These are phyloP conservation scores for Notolepis coatsorum DNA, from an alignment of 2,797 vertebrate genomes.

Conservation along the genomic window DNA sequence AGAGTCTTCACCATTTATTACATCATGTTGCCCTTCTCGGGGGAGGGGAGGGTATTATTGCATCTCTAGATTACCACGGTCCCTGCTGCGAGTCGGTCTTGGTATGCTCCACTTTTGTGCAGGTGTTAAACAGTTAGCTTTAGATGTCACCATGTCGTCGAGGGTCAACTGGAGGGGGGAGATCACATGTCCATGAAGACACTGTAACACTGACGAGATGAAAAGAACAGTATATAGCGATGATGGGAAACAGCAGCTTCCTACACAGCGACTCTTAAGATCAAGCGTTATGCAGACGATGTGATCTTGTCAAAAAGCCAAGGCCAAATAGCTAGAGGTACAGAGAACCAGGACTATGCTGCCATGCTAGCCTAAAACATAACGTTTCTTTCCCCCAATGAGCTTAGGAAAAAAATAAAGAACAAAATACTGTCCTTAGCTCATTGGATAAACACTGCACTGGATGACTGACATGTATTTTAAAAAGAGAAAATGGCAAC, in stretches of 20 bases:
- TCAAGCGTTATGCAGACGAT: constrained; percentile 35
- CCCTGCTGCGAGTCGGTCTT: constrained; percentile 51
- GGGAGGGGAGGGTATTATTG: constrained; percentile 72
- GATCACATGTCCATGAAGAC: constrained; percentile 63
- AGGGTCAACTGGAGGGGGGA: constrained; percentile 59
- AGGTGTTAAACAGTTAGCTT: constrained; percentile 58
- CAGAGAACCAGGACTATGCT: constrained; percentile 33
- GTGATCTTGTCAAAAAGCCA: constrained; percentile 33
- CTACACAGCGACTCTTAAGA: constrained; percentile 43
- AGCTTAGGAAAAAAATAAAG: constrained; percentile 17
- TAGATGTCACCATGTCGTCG: constrained; percentile 57
- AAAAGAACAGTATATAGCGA: constrained; percentile 35
- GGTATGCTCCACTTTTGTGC: constrained; percentile 40
- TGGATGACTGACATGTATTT: constrained; percentile 38
- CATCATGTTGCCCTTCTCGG: constrained; percentile 69
- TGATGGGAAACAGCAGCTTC: constrained; percentile 50
- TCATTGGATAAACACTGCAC: constrained; percentile 10
- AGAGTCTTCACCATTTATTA: constrained; percentile 75
- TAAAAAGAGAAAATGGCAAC: constrained; percentile 24
- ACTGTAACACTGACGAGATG: constrained; percentile 60
- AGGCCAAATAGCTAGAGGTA: constrained; percentile 30
- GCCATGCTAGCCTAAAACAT: constrained; percentile 32
- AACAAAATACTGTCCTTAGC: constrained; percentile 3
- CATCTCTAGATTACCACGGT: constrained; percentile 70
- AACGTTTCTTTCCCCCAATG: neutral